Base-by-base conservation (phyloP, 2,888 invertebrate species). In the Tupiocoris notatus region DNA sequence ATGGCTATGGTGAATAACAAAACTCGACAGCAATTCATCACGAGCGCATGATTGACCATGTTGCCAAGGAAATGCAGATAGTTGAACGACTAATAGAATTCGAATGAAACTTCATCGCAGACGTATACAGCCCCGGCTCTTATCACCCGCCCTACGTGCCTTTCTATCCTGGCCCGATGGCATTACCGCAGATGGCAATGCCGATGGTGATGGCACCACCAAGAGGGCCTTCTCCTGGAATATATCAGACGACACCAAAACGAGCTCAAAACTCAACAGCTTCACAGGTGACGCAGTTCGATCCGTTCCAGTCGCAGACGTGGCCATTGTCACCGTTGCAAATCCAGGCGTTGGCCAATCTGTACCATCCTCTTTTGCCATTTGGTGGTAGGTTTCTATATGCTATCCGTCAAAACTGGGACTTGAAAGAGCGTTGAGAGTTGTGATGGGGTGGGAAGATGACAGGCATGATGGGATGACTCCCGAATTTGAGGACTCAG, bases 241-340 rank as follows among this genome's bases (percentile, higher is more conserved):
- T 77, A 59, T 76, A 74, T n/a, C 75, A 12, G 6, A 21, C 2
- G 20, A 16, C 6, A 6, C 18, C 1, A 21, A 21, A 17, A 2
- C 20, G 6, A 2, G 7, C 63, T 7, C 20, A 63, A 7, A 7
- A 57, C 1, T 20, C 57, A 6, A 25, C 70, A 16, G 12, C 57
- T 0, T 21, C 24, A 17, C 57, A 18, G 59, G n/a, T n/a, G n/a
- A 12, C 70, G 7, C 70, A 58, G 3, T 1, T 18, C 3, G 54
- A 59, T n/a, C 1, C 24, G 17, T 22, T 70, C 59, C 73, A 62
- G 63, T 24, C 54, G 25, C 73, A 61, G 17, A 62, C 73, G 12
- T 73, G 73, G 73, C 73, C 73, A 6, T 54, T 73, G 12, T 25
- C 20, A 6, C 73, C 73, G n/a, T 22, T 73, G 1, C 73, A 73